Percentiles rank a stretch among this genome's conserved stretches.
phyloP scores from a whole-genome alignment of 2,113 vertebrate genomes.

The Myotis davidii region DNA sequence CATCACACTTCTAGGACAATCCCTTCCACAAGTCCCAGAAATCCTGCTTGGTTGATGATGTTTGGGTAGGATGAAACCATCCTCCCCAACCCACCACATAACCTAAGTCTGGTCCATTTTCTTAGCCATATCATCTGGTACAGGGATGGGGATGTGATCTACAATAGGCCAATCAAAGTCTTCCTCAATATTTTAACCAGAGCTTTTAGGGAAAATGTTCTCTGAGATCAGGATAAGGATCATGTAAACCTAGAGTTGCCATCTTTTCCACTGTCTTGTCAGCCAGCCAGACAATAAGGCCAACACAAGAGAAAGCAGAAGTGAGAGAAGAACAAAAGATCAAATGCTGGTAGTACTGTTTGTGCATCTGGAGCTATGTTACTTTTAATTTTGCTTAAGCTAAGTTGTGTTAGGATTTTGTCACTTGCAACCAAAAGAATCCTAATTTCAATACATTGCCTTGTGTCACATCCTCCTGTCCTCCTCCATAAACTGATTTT shows the following conservation, averaged over 20 bases:
- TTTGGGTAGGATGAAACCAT: not conserved
- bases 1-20: not conserved
- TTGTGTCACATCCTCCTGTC: not conserved
- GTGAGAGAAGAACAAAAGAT: not conserved
- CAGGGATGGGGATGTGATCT: not conserved
- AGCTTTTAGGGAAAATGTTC: not conserved
- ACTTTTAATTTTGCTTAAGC: not conserved
- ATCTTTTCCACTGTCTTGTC: conserved; percentile 1
- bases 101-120: not conserved
- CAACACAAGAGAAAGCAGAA: not conserved
- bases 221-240: not conserved
- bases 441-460: not conserved
- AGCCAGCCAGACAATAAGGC: not conserved
- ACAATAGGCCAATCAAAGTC: not conserved
- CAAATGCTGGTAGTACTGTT: not conserved
- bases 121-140: not conserved
- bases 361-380: not conserved
- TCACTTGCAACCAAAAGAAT: not conserved
- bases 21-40: not conserved
- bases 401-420: conserved; percentile 7
- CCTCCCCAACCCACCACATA: not conserved
- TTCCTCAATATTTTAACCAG: not conserved
- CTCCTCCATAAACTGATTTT: not conserved
- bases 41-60: not conserved
- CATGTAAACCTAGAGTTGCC: not conserved